Evolutionary conservation across 2,113 vertebrate genomes (phyloP).

Genomic region (Anguilla rostrata): DNA sequence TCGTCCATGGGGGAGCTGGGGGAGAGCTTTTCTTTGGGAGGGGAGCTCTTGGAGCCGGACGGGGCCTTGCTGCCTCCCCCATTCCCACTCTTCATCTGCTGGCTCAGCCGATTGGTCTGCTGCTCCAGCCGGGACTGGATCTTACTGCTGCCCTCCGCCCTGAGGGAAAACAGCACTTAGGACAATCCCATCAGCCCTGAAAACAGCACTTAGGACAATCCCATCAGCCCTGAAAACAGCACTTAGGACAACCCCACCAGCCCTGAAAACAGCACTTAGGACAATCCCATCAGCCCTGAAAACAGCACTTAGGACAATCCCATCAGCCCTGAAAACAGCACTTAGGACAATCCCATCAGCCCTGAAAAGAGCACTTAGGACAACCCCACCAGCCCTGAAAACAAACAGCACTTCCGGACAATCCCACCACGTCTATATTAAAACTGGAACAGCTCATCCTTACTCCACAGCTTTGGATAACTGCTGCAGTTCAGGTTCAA

Average conservation of each 20-base stretch:
- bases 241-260: slow-evolving; percentile 73
- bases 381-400: neutral
- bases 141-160: slow-evolving; percentile 95
- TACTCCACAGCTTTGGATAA: no score
- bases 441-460: no score
- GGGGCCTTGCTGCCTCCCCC: slow-evolving; percentile 69
- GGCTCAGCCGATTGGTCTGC: slow-evolving; percentile 69
- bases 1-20: slow-evolving; percentile 89
- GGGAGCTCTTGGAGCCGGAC: slow-evolving; percentile 72
- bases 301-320: neutral
- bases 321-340: no score
- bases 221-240: neutral
- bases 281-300: no score
- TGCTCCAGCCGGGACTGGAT: slow-evolving; percentile 82
- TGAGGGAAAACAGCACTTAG: slow-evolving; percentile 46
- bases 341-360: no score
- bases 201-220: neutral
- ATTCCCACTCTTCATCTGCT: slow-evolving; percentile 76
- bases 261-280: slow-evolving; percentile 61
- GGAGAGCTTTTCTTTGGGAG: slow-evolving; percentile 78
- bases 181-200: no score
- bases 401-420: no score
- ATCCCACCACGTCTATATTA: no score
- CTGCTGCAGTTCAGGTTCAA: no score
- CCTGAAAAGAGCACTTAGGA: neutral